A percentile compares a stretch with the other conserved stretches of the same genome.
These are phyloP conservation scores for Bombus picipes DNA, from an alignment of 1,140 invertebrate genomes.

Conservation along the genomic window DNA sequence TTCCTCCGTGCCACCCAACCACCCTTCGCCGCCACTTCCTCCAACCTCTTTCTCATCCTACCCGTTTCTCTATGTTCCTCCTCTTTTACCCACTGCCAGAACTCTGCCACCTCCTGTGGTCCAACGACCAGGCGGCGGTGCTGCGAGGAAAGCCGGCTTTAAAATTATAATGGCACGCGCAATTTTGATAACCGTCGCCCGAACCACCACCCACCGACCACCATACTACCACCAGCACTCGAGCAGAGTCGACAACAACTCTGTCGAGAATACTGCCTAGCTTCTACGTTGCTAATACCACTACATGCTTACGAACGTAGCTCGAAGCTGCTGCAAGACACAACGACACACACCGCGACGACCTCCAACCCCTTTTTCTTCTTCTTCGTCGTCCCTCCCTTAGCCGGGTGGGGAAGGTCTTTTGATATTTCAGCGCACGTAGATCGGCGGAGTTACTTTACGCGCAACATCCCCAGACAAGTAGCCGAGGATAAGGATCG, in stretches of 20 bases:
- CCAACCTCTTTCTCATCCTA: constrained; percentile 36
- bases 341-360: constrained; percentile 24
- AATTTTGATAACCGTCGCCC: constrained; percentile 82
- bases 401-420: constrained; percentile 14
- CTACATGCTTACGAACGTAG: background rate
- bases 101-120: constrained; percentile 68
- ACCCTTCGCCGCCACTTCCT: constrained; percentile 56
- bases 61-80: constrained; percentile 40
- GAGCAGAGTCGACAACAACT: constrained; percentile 14
- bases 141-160: constrained; percentile 82
- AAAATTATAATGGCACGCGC: constrained; percentile 83
- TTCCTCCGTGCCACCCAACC: constrained; percentile 60
- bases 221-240: constrained; percentile 25
- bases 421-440: constrained; percentile 75
- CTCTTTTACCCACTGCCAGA: constrained; percentile 46
- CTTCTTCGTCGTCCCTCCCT: constrained; percentile 1
- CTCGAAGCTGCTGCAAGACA: constrained; percentile 1
- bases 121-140: constrained; percentile 71
- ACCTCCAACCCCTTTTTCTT: background rate
- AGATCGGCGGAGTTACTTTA: constrained; percentile 33
- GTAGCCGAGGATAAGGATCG: constrained; percentile 15
- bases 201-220: constrained; percentile 66
- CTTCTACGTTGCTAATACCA: background rate
- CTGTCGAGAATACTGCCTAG: constrained; percentile 20
- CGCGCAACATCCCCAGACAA: background rate